Evolutionary conservation across 2,888 invertebrate genomes (phyloP), one percentile per base, ranked within the genome.

Genomic region (Temnothorax rugatulus): DNA sequence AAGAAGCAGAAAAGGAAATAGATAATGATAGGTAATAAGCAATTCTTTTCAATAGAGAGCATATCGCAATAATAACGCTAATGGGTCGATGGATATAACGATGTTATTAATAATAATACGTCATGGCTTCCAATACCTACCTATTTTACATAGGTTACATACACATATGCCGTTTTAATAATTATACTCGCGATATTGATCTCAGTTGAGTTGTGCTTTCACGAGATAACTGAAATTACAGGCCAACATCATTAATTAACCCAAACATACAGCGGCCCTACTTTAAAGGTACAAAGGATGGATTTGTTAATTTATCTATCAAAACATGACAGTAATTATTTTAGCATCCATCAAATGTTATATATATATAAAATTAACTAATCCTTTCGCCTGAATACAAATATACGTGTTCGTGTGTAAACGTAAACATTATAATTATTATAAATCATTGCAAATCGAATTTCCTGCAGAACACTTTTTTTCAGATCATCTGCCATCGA

Each of bases 261-360:
- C 3, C 9, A 21, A 8, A 77, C 9, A 66, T 29, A 13, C 21
- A 76, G 15, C 15, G 44, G 13, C 11, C n/a, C 13, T 13, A 68
- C 15, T 77, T 52, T 77, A 68, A 41, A 34, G 9, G 25, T 68
- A 25, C n/a, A 68, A 77, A 68, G 25, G 38, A 9, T 41, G 25
- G n/a, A 68, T 41, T 77, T 68, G 77, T 68, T 41, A 68, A 77
- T 77, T 68, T 54, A 68, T 77, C 47, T 50, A 41, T 77, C 50
- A 54, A 77, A 68, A 52, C 38, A 34, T 68, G n/a, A 75, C 18
- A 41, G 34, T 68, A 68, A 54, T 68, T 38, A 77, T 25, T 68
- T 25, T 25, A 38, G 4, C 25, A 47, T 25, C 4, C 18, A 64
- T 63, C 52, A 52, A 54, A 68, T 77, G 15, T 68, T 68, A 64